phyloP scores from a whole-genome alignment of 2,113 vertebrate genomes.

The Australoheros scitulus region DNA sequence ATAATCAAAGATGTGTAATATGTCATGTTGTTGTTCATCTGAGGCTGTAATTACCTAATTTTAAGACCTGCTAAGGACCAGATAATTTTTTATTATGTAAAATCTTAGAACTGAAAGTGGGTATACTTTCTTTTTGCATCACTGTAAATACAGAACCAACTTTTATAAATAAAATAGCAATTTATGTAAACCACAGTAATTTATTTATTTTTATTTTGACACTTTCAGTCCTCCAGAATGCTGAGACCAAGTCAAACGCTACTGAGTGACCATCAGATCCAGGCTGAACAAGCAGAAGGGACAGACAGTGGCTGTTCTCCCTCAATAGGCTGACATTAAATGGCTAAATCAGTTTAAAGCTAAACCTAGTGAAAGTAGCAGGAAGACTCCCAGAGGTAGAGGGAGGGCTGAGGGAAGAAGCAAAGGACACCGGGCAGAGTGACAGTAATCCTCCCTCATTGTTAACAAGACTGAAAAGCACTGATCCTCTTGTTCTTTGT shows the following conservation, averaged over 20 bases:
- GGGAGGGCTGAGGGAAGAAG: conserved; percentile 9
- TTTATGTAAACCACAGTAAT: neutral
- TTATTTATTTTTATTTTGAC: neutral
- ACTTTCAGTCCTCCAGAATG: neutral
- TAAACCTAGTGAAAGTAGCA: conserved; percentile 48
- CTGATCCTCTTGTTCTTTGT: conserved; percentile 43
- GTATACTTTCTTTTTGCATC: neutral
- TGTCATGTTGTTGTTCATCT: too few species aligned
- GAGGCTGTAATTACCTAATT: too few species aligned
- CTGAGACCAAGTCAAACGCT: conserved; percentile 13
- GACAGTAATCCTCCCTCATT: conserved; percentile 56
- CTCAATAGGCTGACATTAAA: conserved; percentile 64
- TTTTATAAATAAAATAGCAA: neutral
- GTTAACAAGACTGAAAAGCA: conserved; percentile 37
- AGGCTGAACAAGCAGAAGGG: conserved; percentile 28
- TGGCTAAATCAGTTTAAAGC: conserved; percentile 72
- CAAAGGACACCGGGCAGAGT: conserved; percentile 40
- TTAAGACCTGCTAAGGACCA: too few species aligned
- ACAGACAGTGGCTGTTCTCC: conserved; percentile 59
- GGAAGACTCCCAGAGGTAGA: conserved; percentile 31
- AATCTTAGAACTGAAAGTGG: neutral
- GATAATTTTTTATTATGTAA: neutral
- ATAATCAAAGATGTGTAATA: too few species aligned
- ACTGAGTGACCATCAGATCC: conserved; percentile 42
- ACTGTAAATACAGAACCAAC: neutral